These are phyloP conservation scores for Anthonomus grandis DNA, from an alignment of 1,140 invertebrate genomes.

Conservation along the genomic window DNA sequence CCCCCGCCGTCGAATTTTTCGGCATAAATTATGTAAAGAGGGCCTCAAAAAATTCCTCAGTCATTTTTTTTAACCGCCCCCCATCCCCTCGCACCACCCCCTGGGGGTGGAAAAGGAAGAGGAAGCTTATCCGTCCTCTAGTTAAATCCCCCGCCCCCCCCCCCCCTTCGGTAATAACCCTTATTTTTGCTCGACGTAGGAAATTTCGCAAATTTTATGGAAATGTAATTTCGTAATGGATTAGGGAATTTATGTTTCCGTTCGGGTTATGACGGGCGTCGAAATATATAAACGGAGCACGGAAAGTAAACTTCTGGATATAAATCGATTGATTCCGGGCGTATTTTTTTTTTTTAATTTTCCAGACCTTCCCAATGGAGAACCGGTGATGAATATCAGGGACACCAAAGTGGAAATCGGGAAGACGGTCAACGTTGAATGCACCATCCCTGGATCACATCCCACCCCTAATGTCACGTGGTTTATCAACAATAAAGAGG, in stretches of 20 bases:
- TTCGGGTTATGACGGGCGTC: no score
- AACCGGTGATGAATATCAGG: slow-evolving; percentile 38
- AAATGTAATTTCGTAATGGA: slow-evolving; percentile 20
- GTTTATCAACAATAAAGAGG: slow-evolving; percentile 63
- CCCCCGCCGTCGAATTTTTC: no score
- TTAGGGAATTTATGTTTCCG: slow-evolving; percentile 20
- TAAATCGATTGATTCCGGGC: no score
- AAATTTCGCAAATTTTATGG: slow-evolving; percentile 17
- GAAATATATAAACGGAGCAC: no score
- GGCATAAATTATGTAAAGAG: no score
- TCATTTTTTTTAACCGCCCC: no score
- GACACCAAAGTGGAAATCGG: slow-evolving; percentile 43
- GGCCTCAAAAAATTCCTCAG: no score
- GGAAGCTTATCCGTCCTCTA: no score
- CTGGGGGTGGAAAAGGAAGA: no score
- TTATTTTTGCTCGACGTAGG: slow-evolving; percentile 4
- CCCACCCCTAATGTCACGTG: slow-evolving; percentile 62
- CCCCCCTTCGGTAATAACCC: slow-evolving; percentile 18
- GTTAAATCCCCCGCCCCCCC: no score
- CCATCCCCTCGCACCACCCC: no score
- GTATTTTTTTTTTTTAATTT: not conserved
- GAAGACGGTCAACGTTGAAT: slow-evolving; percentile 52
- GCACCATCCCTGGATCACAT: slow-evolving; percentile 54
- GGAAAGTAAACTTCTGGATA: no score
- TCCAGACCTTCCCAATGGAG: slow-evolving; percentile 38